phyloP scores from a whole-genome alignment of 1,140 invertebrate genomes.

The Diachasmimorpha longicaudata region DNA sequence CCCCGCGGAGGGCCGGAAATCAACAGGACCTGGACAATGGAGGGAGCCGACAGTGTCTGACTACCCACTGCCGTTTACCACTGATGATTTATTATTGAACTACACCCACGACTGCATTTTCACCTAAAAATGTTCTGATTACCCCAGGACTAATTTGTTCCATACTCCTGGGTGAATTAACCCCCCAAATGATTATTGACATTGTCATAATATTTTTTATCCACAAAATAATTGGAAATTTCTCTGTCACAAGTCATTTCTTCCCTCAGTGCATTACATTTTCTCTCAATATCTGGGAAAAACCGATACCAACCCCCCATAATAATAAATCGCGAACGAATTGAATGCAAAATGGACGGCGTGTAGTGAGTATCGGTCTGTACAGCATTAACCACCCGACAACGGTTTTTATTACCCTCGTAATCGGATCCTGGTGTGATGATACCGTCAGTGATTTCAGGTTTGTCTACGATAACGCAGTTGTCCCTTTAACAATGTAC shows the following conservation, averaged over 20 bases:
- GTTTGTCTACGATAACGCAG: conserved; percentile 59
- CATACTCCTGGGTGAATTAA: neutral
- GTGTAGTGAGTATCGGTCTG: neutral
- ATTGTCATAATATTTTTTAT: too few relatives aligned
- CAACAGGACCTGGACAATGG: conserved; percentile 3
- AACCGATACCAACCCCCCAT: neutral
- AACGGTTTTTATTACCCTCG: conserved; percentile 53
- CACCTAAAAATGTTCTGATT: neutral
- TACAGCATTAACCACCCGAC: conserved; percentile 20
- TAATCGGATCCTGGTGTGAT: conserved; percentile 53
- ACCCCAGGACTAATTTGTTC: neutral
- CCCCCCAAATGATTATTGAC: too few relatives aligned
- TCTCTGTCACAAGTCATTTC: too few relatives aligned
- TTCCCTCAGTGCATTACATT: neutral
- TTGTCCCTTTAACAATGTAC: conserved; percentile 50
- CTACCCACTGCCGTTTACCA: conserved; percentile 1
- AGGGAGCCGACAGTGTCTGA: neutral
- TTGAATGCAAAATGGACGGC: neutral
- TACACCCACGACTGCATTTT: neutral
- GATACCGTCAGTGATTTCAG: conserved; percentile 57
- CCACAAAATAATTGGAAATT: too few relatives aligned
- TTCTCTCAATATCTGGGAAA: neutral
- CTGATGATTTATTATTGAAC: conserved; percentile 12
- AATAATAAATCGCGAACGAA: neutral
- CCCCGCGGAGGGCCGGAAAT: neutral